These are phyloP conservation scores for Tragopan temminckii DNA, from an alignment of 2,797 vertebrate species.

Conservation along the genomic window DNA sequence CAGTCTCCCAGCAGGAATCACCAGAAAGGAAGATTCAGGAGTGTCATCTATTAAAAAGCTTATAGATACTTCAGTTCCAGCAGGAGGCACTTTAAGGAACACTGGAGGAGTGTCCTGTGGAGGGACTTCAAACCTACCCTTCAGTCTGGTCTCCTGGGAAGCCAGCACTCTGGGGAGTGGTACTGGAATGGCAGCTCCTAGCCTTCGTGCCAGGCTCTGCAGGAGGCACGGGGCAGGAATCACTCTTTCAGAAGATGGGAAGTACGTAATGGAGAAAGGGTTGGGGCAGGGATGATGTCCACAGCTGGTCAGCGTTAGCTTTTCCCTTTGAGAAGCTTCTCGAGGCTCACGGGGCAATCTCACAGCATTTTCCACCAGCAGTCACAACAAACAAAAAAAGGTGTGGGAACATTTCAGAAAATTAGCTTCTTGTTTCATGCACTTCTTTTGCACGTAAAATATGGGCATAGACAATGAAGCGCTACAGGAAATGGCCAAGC, in stretches of 20 bases:
- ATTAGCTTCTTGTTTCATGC: slow-evolving; percentile 47
- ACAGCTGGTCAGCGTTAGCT: neutral
- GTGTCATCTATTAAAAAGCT: slow-evolving; percentile 61
- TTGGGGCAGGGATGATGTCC: neutral
- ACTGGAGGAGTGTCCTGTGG: neutral
- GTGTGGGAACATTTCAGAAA: neutral
- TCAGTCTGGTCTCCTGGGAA: neutral
- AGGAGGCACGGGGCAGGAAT: neutral
- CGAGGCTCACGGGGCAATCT: neutral
- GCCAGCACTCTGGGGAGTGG: neutral
- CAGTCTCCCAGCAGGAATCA: slow-evolving; percentile 70
- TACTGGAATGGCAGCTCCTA: neutral
- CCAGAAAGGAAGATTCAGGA: slow-evolving; percentile 61
- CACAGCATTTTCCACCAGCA: neutral
- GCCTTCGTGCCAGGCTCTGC: neutral
- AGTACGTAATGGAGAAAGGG: neutral
- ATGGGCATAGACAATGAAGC: slow-evolving; percentile 67
- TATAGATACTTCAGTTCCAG: slow-evolving; percentile 43
- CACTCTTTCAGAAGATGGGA: neutral
- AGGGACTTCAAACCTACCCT: slow-evolving; percentile 29
- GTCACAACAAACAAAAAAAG: neutral
- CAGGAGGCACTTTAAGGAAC: slow-evolving; percentile 30
- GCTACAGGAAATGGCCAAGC: slow-evolving; percentile 79
- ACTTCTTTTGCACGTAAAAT: slow-evolving; percentile 71
- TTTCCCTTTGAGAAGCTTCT: neutral